Evolutionary conservation across 2,113 vertebrate genomes (phyloP).

Genomic region (Strigops habroptila): DNA sequence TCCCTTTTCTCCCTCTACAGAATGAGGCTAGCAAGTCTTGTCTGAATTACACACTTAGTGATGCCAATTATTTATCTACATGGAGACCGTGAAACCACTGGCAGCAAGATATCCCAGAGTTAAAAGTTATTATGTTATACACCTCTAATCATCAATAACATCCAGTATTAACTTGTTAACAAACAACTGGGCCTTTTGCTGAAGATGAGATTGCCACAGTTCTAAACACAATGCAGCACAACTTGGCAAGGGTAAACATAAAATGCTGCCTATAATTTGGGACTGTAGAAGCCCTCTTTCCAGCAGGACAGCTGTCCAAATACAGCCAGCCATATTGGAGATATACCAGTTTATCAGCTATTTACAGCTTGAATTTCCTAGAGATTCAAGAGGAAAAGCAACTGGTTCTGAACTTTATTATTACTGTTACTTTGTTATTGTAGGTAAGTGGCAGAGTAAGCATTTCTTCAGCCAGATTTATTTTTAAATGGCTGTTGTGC

Average conservation of each 20-base stretch:
- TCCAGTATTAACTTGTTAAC: neutral
- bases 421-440: neutral
- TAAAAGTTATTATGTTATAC: neutral
- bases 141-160: neutral
- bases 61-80: neutral
- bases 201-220: neutral
- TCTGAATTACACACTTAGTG: neutral
- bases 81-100: neutral
- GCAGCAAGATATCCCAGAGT: neutral
- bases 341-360: neutral
- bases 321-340: neutral
- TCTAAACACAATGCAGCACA: neutral
- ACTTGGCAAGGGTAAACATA: neutral
- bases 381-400: neutral
- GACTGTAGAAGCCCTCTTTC: neutral
- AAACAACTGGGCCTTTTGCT: neutral
- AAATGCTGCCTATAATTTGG: neutral
- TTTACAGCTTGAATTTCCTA: neutral
- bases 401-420: neutral
- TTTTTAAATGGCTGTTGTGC: neutral
- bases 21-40: neutral
- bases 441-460: neutral
- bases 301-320: neutral
- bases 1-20: neutral
- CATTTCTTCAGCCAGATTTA: neutral